A percentile compares a stretch with the other conserved stretches of the same genome.
Evolutionary conservation across 2,113 vertebrate species (phyloP).

Genomic region (Pholis gunnellus): DNA sequence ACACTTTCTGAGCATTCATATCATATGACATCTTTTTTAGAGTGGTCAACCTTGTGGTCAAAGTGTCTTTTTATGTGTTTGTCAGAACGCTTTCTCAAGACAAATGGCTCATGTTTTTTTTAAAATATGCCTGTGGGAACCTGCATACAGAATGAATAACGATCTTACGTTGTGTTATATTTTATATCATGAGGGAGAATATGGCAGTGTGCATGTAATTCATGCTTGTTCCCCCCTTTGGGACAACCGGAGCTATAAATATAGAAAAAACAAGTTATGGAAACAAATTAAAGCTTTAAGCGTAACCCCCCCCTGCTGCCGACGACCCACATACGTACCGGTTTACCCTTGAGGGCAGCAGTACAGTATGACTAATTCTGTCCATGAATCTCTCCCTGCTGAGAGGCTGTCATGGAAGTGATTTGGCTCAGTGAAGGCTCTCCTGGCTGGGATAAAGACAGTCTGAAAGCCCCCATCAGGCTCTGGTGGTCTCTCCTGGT

Average conservation of each 20-base stretch:
- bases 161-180: neutral
- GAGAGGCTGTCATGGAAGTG: constrained; percentile 63
- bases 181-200: constrained; percentile 10
- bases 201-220: neutral
- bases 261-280: constrained; percentile 1
- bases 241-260: neutral
- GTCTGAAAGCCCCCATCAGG: constrained; percentile 46
- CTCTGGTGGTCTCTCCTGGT: constrained; percentile 49
- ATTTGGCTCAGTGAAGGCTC: constrained; percentile 59
- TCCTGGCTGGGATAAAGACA: constrained; percentile 48
- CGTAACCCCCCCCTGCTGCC: constrained; percentile 13
- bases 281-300: constrained; percentile 18
- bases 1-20: neutral
- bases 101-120: neutral
- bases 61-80: neutral
- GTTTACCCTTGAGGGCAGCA: constrained; percentile 47
- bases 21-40: constrained; percentile 1
- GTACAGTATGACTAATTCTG: constrained; percentile 67
- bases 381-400: constrained; percentile 52
- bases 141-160: constrained; percentile 9
- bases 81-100: neutral
- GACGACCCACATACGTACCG: constrained; percentile 46
- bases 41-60: neutral
- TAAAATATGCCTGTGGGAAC: neutral
- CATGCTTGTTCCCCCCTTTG: neutral